Evolutionary conservation across 2,797 vertebrate genomes (phyloP).

Genomic region (Lepidocolaptes lacrymiger): DNA sequence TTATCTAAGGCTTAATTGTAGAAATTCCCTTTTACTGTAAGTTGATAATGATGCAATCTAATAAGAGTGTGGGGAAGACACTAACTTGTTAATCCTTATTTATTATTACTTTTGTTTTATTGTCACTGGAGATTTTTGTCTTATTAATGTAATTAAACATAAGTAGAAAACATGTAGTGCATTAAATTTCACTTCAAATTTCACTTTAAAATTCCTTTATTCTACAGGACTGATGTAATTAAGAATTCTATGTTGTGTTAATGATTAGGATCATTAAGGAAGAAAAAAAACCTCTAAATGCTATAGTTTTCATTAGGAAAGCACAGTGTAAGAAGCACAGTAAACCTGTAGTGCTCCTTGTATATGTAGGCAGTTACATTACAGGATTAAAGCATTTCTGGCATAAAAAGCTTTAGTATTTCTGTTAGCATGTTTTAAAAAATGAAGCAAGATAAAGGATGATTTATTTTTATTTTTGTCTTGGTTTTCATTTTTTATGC

Average conservation of each 20-base stretch:
- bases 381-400: not conserved
- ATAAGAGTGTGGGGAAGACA: not conserved
- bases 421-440: not conserved
- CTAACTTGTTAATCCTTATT: not conserved
- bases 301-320: not conserved
- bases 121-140: not conserved
- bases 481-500: not conserved
- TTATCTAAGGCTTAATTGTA: not conserved
- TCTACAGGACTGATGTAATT: not conserved
- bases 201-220: not conserved
- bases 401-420: not conserved
- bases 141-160: not conserved
- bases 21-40: not conserved
- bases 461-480: not conserved
- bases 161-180: not conserved
- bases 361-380: not conserved
- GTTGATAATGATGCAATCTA: not conserved
- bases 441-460: not conserved
- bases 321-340: not conserved
- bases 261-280: not conserved
- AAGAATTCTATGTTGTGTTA: not conserved
- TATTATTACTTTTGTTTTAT: not conserved
- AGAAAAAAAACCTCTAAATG: not conserved
- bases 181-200: not conserved
- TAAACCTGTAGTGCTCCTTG: not conserved